Evolutionary conservation across 2,797 vertebrate species (phyloP), one percentile per base, ranked within the genome.

Genomic region (Sebastes hubbsi): DNA sequence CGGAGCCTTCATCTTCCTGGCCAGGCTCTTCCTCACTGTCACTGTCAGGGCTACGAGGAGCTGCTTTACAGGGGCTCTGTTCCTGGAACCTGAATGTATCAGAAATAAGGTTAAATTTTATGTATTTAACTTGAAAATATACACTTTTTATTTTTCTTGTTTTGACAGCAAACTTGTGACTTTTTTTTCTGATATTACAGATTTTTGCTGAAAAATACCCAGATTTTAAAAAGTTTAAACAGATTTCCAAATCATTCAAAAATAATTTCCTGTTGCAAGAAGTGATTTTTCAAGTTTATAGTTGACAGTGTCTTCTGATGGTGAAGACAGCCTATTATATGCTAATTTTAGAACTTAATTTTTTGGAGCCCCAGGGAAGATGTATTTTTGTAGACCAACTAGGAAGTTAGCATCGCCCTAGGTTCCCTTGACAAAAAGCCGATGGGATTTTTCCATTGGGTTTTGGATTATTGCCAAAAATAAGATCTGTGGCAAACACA

Each of bases 41-140:
- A 42, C 46, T n/a, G 4, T 38, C 25, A 2, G 11, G n/a, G 4
- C 8, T 2, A 10, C 4, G 56, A 46, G 24, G 46, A 6, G 29
- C 6, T 4, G 52, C 62, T 59, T 49, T 52, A 38, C 14, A 12
- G 4, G 11, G 4, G 8, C 30, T 75, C 52, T 54, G 70, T 22
- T 86, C 73, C 81, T 88, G 87, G 61, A 91, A 88, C 67, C 93
- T 91, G 58, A 77, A 70, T 11, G 11, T 7, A 49, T 27, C 34
- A 69, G 20, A 62, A 11, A 16, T 11, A 18, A 60, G 6, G 8
- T 32, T 1, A 9, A 0, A 6, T 77, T 63, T 65, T 6, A 8
- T 18, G 9, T 14, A 22, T 56, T 60, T 36, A 49, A 2, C 4
- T 49, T 62, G 1, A 72, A 49, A 16, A 22, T 29, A 2, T 25